Base-by-base conservation (phyloP, 2,888 invertebrate genomes). In the Coremacera marginata region DNA sequence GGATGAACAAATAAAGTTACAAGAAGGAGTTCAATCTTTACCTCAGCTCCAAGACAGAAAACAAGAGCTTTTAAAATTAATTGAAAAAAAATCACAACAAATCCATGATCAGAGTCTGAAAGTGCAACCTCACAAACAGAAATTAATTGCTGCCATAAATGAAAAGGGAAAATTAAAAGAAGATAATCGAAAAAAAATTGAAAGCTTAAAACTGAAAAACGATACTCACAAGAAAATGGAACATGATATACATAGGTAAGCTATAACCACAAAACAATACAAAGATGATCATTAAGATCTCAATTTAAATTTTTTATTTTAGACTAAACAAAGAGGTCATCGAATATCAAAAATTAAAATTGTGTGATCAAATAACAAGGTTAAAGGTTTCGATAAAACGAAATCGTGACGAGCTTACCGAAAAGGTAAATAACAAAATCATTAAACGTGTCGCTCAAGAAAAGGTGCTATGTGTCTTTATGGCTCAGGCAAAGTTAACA, bases 1-100 rank as follows among this genome's bases (percentile, higher is more conserved):
- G 78, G 93, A 94, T 81, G 92, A 94, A 82, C 92, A 93, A 84
- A 90, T 96, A n/a, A 92, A 92, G 84, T 89, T 94, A 31, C 92
- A 93, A 84, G 92, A 93, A 83, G 89, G 90, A 31, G 87, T 91
- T 79, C 92, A 92, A 81, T 87, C 87, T 4, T 78, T 89, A 16
- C 84, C 88, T 0, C 86, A 91, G 88, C 79, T 89, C 1, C 88
- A 88, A 77, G 83, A 85, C 19, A 83, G 88, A 0, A 81, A 83
- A 27, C 78, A 78, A 11, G 87, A 89, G 71, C 79, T 88, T 0
- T 81, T 55, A 0, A 82, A 81, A 3, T 76, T 83, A 34, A 80
- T 88, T 5, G 83, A 83, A n/a, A 74, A 81, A 3, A 87, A 90
- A 75, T 89, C 90, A 19, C 87, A 89, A 16, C 87, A 88, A 77